phyloP scores from a whole-genome alignment of 2,113 vertebrate species.

The Oncorhynchus masou region DNA sequence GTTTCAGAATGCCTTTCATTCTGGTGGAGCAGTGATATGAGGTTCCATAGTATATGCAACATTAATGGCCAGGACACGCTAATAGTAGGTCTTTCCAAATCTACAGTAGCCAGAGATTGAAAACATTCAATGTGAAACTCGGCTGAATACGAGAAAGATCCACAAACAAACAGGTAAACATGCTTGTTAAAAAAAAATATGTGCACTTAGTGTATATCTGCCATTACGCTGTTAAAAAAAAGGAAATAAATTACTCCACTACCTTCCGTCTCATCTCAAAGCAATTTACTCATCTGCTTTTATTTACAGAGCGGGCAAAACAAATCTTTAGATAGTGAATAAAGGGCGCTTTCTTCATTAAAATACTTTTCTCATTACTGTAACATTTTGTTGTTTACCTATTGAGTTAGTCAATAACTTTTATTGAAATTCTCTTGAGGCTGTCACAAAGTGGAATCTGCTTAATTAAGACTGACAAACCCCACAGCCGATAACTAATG shows the following conservation, averaged over 20 bases:
- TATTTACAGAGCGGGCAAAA: conserved; percentile 16
- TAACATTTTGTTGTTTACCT: conserved; percentile 26
- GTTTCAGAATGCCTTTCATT: not conserved
- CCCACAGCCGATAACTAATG: conserved; percentile 55
- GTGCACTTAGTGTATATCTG: not conserved
- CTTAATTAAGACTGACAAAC: conserved; percentile 32
- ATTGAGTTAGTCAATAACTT: conserved; percentile 43
- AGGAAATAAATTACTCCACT: conserved; percentile 27
- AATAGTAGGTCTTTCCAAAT: not conserved
- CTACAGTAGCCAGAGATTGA: not conserved
- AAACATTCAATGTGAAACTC: not conserved
- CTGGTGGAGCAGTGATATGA: not conserved
- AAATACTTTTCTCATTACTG: conserved; percentile 21
- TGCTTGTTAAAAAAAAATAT: not conserved
- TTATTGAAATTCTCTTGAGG: conserved; percentile 43
- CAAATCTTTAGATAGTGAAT: conserved; percentile 38
- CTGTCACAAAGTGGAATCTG: conserved; percentile 40
- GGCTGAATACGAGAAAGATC: not conserved
- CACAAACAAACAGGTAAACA: not conserved
- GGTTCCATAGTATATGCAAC: not conserved
- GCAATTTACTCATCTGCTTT: conserved; percentile 36
- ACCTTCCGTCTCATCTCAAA: conserved; percentile 30
- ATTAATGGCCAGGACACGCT: not conserved
- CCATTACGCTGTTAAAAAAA: conserved; percentile 1
- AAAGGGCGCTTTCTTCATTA: conserved; percentile 33